phyloP scores from a whole-genome alignment of 2,888 invertebrate species.

The Eilema depressum region DNA sequence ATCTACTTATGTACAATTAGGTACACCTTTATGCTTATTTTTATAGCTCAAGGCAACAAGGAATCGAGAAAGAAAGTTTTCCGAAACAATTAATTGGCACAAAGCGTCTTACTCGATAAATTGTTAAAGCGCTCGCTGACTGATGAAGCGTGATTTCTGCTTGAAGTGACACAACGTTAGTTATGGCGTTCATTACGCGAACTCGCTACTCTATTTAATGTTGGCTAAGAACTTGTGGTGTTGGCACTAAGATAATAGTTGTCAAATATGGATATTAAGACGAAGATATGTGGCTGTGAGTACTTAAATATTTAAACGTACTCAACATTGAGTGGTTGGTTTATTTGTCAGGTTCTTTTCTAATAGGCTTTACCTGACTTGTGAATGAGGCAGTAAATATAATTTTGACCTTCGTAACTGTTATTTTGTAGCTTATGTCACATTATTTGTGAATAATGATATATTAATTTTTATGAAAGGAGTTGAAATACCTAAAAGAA shows the following conservation, averaged over 20 bases:
- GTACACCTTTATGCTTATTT: neutral
- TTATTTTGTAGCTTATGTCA: too few relatives aligned
- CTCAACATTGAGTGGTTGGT: neutral
- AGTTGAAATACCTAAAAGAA: too few relatives aligned
- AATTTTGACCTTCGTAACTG: too few relatives aligned
- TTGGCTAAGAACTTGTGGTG: neutral
- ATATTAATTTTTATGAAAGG: too few relatives aligned
- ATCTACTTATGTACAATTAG: neutral
- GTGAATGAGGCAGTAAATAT: too few relatives aligned
- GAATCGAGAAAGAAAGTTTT: constrained; percentile 10
- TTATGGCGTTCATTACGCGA: constrained; percentile 32
- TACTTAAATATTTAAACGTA: neutral
- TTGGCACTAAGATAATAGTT: neutral
- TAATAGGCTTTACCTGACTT: too few relatives aligned
- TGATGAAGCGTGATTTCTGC: constrained; percentile 50
- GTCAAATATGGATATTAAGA: neutral
- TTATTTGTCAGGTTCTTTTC: too few relatives aligned
- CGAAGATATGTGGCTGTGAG: neutral
- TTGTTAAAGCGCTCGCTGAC: constrained; percentile 28
- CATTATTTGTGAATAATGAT: too few relatives aligned
- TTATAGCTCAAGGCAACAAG: neutral
- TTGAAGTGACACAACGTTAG: constrained; percentile 38
- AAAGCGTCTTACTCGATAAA: constrained; percentile 23
- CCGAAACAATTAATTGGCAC: constrained; percentile 19
- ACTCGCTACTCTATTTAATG: constrained; percentile 23